Conservation (phyloP, 2,113 vertebrate species). For the Paramisgurnus dabryanus region DNA sequence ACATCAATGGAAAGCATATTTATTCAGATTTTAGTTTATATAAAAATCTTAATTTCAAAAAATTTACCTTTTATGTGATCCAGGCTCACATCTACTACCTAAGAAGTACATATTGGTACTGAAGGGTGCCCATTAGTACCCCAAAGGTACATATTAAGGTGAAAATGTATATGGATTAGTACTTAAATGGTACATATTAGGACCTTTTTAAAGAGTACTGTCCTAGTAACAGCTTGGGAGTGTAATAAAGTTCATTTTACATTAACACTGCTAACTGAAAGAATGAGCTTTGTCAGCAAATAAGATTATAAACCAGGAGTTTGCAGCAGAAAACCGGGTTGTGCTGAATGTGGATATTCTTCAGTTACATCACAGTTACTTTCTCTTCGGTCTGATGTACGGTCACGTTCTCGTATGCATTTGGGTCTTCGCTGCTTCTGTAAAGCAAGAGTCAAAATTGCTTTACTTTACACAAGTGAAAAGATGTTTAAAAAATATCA, state of each 20-base stretch:
- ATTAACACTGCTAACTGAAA: not conserved
- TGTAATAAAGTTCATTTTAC: not conserved
- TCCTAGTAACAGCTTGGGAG: too few relatives aligned
- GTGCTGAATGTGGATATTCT: not conserved
- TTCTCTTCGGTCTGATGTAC: conserved; percentile 47
- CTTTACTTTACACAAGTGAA: not conserved
- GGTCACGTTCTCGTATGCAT: conserved; percentile 52
- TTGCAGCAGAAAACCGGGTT: not conserved
- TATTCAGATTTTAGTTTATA: too few relatives aligned
- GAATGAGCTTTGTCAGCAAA: not conserved
- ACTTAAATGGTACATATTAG: too few relatives aligned
- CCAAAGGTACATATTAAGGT: too few relatives aligned
- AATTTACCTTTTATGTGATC: too few relatives aligned
- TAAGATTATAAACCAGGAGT: not conserved
- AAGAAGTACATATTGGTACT: too few relatives aligned
- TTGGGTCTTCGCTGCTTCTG: conserved; percentile 56
- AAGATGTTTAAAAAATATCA: not conserved
- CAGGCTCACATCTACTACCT: too few relatives aligned
- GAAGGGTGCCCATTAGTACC: too few relatives aligned
- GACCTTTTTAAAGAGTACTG: too few relatives aligned
- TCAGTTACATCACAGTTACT: conserved; percentile 65
- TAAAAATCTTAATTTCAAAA: too few relatives aligned
- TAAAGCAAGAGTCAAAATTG: conserved; percentile 12
- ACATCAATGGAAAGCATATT: too few relatives aligned
- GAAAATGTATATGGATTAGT: too few relatives aligned